Evolutionary conservation across 2,113 vertebrate species (phyloP).

Genomic region (Vombatus ursinus): DNA sequence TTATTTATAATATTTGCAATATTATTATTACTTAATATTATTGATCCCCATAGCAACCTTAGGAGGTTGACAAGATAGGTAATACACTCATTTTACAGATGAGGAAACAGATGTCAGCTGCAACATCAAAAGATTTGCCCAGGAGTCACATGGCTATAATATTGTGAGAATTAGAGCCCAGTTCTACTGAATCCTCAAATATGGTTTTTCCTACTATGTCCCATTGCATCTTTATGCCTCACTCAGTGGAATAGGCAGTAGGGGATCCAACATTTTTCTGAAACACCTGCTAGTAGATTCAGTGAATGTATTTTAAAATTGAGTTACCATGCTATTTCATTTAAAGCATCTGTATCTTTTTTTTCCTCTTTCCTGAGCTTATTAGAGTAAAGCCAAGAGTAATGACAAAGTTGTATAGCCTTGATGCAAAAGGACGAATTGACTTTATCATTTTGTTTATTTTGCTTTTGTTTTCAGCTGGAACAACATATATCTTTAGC

Average conservation of each 20-base stretch:
- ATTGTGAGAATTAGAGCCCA: neutral
- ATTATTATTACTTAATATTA: neutral
- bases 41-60: neutral
- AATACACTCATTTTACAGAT: neutral
- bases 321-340: constrained; percentile 39
- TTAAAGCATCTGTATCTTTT: constrained; percentile 25
- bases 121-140: neutral
- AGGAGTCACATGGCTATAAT: neutral
- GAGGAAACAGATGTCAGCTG: neutral
- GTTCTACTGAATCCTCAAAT: neutral
- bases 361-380: neutral
- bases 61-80: neutral
- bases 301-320: constrained; percentile 61
- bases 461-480: constrained; percentile 87
- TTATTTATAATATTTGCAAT: too few relatives aligned
- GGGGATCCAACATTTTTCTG: constrained; percentile 43
- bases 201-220: neutral
- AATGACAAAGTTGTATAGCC: neutral
- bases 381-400: constrained; percentile 51
- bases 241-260: constrained; percentile 16
- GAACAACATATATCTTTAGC: constrained; percentile 98
- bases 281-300: constrained; percentile 56
- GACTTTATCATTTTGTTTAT: constrained; percentile 26
- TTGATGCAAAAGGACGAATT: constrained; percentile 60
- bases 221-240: neutral